These are phyloP conservation scores for Nerophis ophidion DNA, from an alignment of 2,113 vertebrate species.

Conservation along the genomic window DNA sequence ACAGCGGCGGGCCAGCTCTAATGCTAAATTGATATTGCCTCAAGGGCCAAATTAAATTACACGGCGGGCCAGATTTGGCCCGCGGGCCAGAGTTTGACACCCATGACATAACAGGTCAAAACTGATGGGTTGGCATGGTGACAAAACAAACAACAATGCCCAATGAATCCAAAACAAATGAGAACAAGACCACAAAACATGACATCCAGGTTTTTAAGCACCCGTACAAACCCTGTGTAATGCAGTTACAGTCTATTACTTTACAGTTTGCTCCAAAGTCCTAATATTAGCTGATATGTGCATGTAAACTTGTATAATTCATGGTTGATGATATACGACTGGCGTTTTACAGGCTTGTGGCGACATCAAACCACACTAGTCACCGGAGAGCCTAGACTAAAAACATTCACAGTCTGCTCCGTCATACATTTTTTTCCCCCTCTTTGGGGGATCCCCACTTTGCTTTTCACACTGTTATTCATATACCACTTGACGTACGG, in stretches of 20 bases:
- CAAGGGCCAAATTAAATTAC: no score
- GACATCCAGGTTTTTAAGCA: no score
- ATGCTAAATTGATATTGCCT: no score
- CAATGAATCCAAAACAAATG: no score
- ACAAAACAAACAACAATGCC: no score
- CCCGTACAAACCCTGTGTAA: not conserved
- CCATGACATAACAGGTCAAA: no score
- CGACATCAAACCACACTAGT: conserved; percentile 40
- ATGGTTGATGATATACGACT: conserved; percentile 31
- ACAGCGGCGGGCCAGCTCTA: no score
- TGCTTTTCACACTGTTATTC: conserved; percentile 24
- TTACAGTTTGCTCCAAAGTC: not conserved
- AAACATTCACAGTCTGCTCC: conserved; percentile 18
- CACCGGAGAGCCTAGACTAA: conserved; percentile 38
- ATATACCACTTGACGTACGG: not conserved
- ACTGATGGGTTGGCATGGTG: no score
- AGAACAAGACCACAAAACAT: no score
- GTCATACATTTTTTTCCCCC: not conserved
- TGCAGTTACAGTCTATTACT: not conserved
- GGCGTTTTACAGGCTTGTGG: conserved; percentile 55
- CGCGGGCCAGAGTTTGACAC: no score
- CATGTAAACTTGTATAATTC: conserved; percentile 20
- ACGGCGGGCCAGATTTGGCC: no score
- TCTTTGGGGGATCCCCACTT: conserved; percentile 2
- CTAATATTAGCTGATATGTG: conserved; percentile 32